These are phyloP conservation scores for Umimayanthus kanabou DNA, from an alignment of 92 coral and sea anemone species.

Conservation along the genomic window DNA sequence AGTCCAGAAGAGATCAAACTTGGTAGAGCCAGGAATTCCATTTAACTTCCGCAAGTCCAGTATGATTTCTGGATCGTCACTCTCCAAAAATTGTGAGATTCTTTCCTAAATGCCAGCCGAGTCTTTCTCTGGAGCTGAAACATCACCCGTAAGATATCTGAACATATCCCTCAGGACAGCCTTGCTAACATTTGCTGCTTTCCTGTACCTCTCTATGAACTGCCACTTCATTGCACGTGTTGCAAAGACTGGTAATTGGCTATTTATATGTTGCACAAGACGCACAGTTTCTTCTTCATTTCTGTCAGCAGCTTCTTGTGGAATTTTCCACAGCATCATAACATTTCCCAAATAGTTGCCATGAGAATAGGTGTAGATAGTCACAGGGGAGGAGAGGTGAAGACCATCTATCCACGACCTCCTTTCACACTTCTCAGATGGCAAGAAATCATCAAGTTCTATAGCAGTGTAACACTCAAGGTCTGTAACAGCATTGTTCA, in stretches of 20 bases:
- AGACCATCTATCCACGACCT: not conserved
- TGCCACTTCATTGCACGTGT: conserved; percentile 17
- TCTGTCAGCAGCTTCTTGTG: not conserved
- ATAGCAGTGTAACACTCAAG: not conserved
- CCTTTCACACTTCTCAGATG: conserved; percentile 2
- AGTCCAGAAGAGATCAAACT: conserved; percentile 9
- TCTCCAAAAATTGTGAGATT: not conserved
- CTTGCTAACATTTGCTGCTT: not conserved
- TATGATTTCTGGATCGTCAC: conserved; percentile 16
- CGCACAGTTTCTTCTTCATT: conserved; percentile 9
- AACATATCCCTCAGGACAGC: not conserved
- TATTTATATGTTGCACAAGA: not conserved
- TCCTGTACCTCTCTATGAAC: not conserved
- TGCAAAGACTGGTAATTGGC: not conserved
- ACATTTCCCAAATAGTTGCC: not conserved
- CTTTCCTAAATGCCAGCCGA: conserved; percentile 1
- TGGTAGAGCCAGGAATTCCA: conserved; percentile 8
- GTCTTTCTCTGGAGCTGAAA: conserved; percentile 1
- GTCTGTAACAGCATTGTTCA: not conserved
- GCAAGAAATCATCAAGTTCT: conserved; percentile 11
- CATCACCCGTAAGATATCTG: conserved; percentile 19
- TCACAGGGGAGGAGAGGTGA: not conserved
- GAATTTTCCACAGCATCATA: conserved; percentile 1
- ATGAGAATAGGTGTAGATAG: not conserved
- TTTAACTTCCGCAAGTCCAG: conserved; percentile 3